phyloP scores from a whole-genome alignment of 2,113 vertebrate species.

The Phocoena phocoena region DNA sequence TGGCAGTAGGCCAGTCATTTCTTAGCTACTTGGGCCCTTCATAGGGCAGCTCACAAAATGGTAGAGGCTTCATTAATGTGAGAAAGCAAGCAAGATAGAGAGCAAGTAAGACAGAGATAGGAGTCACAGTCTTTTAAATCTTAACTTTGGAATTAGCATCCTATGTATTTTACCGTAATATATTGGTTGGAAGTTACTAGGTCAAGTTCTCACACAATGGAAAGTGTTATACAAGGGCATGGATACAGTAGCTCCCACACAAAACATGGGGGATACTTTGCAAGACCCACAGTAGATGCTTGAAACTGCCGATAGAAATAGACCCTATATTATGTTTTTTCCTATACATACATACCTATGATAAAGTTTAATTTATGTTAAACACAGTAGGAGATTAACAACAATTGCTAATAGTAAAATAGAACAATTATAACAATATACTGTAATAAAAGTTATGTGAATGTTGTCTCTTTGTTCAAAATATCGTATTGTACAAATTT shows the following conservation, averaged over 20 bases:
- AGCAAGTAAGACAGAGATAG: neutral
- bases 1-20: neutral
- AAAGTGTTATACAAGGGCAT: neutral
- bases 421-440: neutral
- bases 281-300: neutral
- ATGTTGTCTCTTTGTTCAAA: neutral
- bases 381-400: neutral
- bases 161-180: neutral
- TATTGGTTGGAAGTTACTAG: neutral
- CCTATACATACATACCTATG: neutral
- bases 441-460: neutral
- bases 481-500: neutral
- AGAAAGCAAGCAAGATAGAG: neutral
- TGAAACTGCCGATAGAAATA: neutral
- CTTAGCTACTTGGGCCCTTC: neutral
- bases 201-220: neutral
- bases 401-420: neutral
- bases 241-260: neutral
- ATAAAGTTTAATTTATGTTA: neutral
- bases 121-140: neutral
- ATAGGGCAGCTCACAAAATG: neutral
- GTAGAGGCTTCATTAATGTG: neutral
- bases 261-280: neutral
- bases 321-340: neutral
- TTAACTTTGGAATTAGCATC: neutral